Base-by-base conservation (phyloP, 1,140 invertebrate genomes). In the Cotesia vestalis region DNA sequence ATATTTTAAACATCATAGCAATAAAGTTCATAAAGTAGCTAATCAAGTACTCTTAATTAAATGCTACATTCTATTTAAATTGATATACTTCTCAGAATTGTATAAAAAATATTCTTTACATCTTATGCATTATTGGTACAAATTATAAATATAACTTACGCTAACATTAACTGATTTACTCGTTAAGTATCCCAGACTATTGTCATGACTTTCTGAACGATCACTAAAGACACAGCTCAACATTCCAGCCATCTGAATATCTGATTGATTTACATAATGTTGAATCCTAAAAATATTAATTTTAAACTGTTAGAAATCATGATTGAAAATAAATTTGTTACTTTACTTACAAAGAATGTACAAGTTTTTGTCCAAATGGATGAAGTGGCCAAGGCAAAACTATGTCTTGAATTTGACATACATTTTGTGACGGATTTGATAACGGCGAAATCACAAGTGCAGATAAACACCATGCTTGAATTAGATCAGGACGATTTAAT, bases 201-300 rank as follows among this genome's bases (percentile, higher is more conserved):
- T 69, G 38, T 85, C 85, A n/a, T 76, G 34, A 75, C 76, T 81
- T 74, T 88, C 88, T 8, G 82, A 83, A 71, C 85, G 88, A 51
- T 85, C 81, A 76, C 92, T 92, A 84, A 97, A 96, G 0, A 93
- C 90, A 85, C 96, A 98, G 68, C 93, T 93, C 36, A 98, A 81
- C 92, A 98, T 96, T 0, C 95, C 96, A 11, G 96, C 94, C 81
- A 95, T 98, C 88, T 99, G 96, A 53, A 98, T 89, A 85, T 99
- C 96, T 3, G 91, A 91, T 61, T 93, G 89, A 74, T 88, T 88
- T 1, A 92, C 93, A 84, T 94, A 95, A 85, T 94, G 92, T 64
- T 90, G 89, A 78, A 95, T 94, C 84, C 92, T 93, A 83, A 81
- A 85, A 77, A 72, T 59, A 51, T 67, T 4, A 73, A 55, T 69